phyloP scores from a whole-genome alignment of 2,113 vertebrate species.

The Phoxinus phoxinus region DNA sequence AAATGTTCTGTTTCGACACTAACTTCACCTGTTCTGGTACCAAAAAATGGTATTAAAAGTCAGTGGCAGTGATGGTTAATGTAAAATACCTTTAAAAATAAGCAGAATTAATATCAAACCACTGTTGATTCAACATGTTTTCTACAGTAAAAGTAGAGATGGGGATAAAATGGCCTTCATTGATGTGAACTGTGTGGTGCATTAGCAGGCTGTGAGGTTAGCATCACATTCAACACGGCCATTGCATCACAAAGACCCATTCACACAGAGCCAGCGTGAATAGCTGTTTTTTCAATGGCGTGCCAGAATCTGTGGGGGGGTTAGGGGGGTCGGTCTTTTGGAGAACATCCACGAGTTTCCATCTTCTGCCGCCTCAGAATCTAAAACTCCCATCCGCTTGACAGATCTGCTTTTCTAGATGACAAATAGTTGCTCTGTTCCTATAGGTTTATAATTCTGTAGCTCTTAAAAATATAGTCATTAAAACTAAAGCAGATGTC shows the following conservation, averaged over 20 bases:
- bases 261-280: conserved; percentile 71
- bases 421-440: not conserved
- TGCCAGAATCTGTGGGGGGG: conserved; percentile 53
- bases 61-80: not conserved
- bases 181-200: conserved; percentile 68
- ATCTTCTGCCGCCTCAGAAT: conserved; percentile 66
- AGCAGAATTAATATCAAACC: conserved; percentile 19
- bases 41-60: not conserved
- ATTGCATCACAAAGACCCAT: conserved; percentile 75
- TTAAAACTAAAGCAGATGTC: conserved; percentile 21
- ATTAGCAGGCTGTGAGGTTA: conserved; percentile 63
- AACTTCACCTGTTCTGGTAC: not conserved
- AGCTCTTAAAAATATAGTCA: not conserved
- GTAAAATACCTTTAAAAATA: not conserved
- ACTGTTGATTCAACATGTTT: not conserved
- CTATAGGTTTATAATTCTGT: not conserved
- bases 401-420: conserved; percentile 42
- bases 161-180: conserved; percentile 21
- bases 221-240: conserved; percentile 68
- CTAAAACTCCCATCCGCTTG: conserved; percentile 57
- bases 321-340: conserved; percentile 52
- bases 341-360: conserved; percentile 67
- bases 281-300: conserved; percentile 71
- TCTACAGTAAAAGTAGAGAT: conserved; percentile 16
- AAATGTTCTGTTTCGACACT: not conserved